Evolutionary conservation across 2,888 invertebrate species (phyloP), one percentile per base, ranked within the genome.

Genomic region (Aspidiotus rigidus): DNA sequence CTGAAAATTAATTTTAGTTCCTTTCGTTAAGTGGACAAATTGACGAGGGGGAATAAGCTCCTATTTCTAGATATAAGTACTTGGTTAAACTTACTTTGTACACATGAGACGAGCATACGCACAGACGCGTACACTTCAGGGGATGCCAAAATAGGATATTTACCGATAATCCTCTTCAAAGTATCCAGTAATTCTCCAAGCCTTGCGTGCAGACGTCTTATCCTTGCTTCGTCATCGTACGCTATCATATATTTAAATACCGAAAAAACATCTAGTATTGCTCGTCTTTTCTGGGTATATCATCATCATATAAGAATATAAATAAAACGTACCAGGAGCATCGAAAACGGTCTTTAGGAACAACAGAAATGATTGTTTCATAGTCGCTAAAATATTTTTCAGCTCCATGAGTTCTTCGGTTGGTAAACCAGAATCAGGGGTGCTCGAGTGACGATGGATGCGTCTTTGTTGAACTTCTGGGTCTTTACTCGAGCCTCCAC

Each of bases 121-220:
- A 66, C 44, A 2, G 67, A 67, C 9, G 67, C 57, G 40, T 60
- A 67, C 28, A 67, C 67, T 53, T 67, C 67, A n/a, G 67, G 60
- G n/a, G 60, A 60, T 17, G 67, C 40, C 39, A 67, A 39, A 7
- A 53, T 13, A 1, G 67, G 67, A 60, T 67, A 67, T 44, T 67
- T 59, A 13, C 60, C 67, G 10, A 67, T n/a, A 13, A 60, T 67
- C 7, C 17, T 60, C 39, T 53, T 59, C n/a, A 67, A 15, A n/a
- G 49, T 53, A 49, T 67, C 67, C 60, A 67, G 49, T 9, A 67
- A 59, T 53, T 67, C 60, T n/a, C 67, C 67, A 17, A 67, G 44
- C n/a, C 67, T 60, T 6, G 59, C 53, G 9, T 67, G 67, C 17
- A 67, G 39, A 5, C 60, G 16, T 60, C 49, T 67, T 7, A 59